Evolutionary conservation across 2,797 vertebrate species (phyloP).

Genomic region (Crypturellus tataupa): DNA sequence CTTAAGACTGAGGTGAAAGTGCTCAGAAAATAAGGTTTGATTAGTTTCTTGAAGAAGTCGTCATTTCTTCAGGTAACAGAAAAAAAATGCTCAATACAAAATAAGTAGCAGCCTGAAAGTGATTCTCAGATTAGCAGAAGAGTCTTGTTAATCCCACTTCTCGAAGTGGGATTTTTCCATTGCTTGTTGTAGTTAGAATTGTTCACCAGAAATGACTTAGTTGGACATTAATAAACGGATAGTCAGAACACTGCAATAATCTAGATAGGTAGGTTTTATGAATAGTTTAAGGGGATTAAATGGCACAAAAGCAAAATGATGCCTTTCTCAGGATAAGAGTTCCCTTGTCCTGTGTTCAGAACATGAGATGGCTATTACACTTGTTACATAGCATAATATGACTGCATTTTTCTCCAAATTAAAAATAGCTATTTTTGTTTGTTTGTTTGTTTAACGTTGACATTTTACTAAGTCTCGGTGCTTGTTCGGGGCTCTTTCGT

Average conservation of each 20-base stretch:
- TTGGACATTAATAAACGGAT: not conserved
- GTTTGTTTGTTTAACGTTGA: not conserved
- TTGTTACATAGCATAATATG: not conserved
- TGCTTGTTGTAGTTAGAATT: not conserved
- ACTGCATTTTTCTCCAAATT: not conserved
- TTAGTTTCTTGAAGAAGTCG: not conserved
- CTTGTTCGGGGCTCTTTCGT: not conserved
- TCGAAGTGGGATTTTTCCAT: not conserved
- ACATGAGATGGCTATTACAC: not conserved
- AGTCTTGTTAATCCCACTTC: not conserved
- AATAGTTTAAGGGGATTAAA: not conserved
- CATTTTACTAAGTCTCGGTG: not conserved
- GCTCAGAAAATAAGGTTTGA: not conserved
- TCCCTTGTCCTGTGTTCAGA: not conserved
- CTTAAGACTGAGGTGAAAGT: not conserved
- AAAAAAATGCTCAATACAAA: not conserved
- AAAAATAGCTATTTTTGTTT: not conserved
- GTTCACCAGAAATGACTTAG: not conserved
- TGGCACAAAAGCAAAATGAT: not conserved
- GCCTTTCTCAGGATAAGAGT: not conserved
- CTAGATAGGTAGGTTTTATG: not conserved
- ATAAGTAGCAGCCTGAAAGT: not conserved
- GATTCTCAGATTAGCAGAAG: not conserved
- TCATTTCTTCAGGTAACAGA: not conserved
- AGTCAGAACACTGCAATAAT: not conserved